Conservation (phyloP, 2,888 invertebrate genomes). For the Phanerotoma sp. region DNA sequence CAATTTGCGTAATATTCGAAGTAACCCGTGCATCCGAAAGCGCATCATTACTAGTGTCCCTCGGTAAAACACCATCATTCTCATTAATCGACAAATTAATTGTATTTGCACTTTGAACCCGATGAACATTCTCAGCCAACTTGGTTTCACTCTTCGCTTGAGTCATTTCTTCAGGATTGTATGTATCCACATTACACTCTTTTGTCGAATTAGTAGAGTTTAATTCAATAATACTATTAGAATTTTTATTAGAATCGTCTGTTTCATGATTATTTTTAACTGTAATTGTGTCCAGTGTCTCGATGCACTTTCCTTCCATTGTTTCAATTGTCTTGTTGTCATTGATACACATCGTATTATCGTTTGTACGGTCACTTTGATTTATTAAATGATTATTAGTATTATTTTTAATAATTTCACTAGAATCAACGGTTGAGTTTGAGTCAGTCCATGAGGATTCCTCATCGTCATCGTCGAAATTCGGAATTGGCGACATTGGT, state of each 20-base stretch:
- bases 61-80: conserved; percentile 63
- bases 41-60: conserved; percentile 71
- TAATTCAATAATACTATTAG: conserved; percentile 43
- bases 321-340: conserved; percentile 50
- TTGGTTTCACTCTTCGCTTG: conserved; percentile 39
- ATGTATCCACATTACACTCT: conserved; percentile 15
- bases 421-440: conserved; percentile 35
- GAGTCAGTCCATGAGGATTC: conserved; percentile 1
- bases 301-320: conserved; percentile 50
- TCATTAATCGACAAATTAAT: conserved; percentile 52
- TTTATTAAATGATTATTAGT: conserved; percentile 34
- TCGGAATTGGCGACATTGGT: conserved; percentile 73
- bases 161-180: conserved; percentile 28
- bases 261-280: conserved; percentile 43
- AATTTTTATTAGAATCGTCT: conserved; percentile 37
- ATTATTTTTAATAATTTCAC: conserved; percentile 33
- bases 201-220: conserved; percentile 30
- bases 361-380: conserved; percentile 39
- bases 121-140: conserved; percentile 45
- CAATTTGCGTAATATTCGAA: conserved; percentile 65
- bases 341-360: conserved; percentile 40
- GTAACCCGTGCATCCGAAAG: conserved; percentile 62
- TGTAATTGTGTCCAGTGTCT: conserved; percentile 33
- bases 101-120: conserved; percentile 50
- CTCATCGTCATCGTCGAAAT: conserved; percentile 58